Conservation (phyloP, 2,113 vertebrate genomes). For the Catharus bicknelli region DNA sequence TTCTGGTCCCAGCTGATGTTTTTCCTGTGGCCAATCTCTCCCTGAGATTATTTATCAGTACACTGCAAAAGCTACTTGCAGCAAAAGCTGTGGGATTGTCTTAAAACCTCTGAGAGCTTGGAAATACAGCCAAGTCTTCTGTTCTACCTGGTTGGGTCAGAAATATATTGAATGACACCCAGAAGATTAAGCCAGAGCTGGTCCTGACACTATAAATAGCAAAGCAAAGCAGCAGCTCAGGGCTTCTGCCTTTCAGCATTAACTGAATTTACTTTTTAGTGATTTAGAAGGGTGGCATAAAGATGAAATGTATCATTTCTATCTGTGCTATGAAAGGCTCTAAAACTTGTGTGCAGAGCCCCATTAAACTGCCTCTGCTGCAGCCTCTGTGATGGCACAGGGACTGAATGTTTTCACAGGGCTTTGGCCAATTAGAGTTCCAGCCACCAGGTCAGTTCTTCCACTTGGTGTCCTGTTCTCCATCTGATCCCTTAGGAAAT, state of each 20-base stretch:
- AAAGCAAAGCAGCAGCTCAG: not conserved
- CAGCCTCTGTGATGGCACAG: not conserved
- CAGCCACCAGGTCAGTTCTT: not conserved
- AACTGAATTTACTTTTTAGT: constrained; percentile 17
- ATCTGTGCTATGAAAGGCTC: not conserved
- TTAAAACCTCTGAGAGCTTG: constrained; percentile 10
- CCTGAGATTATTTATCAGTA: constrained; percentile 9
- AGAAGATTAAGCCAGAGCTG: constrained; percentile 38
- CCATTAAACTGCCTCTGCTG: constrained; percentile 22
- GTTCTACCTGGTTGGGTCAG: constrained; percentile 47
- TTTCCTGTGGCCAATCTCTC: not conserved
- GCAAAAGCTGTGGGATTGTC: not conserved
- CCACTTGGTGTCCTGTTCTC: not conserved
- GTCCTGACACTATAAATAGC: constrained; percentile 13
- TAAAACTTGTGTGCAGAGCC: constrained; percentile 12
- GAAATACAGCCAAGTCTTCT: not conserved
- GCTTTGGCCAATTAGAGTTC: not conserved
- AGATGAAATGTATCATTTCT: constrained; percentile 51
- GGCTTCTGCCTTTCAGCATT: constrained; percentile 21
- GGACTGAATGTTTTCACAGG: not conserved
- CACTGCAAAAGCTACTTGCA: not conserved
- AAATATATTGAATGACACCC: constrained; percentile 40
- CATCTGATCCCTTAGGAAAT: not conserved
- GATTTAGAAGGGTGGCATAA: constrained; percentile 37
- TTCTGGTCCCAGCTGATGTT: not conserved